These are phyloP conservation scores for Anoplopoma fimbria DNA, from an alignment of 2,113 vertebrate species.

Conservation along the genomic window DNA sequence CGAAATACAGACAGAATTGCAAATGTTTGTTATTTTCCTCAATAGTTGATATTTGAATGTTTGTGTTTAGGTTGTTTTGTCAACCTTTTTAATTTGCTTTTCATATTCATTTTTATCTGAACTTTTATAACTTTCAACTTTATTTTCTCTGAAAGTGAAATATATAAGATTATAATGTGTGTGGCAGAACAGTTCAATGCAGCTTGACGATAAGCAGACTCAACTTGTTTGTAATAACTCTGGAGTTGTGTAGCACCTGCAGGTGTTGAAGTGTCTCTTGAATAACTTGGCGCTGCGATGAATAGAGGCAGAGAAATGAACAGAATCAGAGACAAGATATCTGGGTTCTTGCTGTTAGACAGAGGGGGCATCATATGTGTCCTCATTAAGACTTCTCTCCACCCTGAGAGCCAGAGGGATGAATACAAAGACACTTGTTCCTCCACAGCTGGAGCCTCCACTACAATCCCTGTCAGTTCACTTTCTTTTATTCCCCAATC, in stretches of 20 bases:
- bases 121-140: too few relatives aligned
- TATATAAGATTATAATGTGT: too few relatives aligned
- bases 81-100: too few relatives aligned
- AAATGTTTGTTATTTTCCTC: too few relatives aligned
- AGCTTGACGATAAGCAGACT: not conserved
- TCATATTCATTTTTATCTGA: too few relatives aligned
- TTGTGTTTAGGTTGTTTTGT: too few relatives aligned
- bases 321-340: not conserved
- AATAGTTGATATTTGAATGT: too few relatives aligned
- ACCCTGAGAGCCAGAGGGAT: constrained; percentile 8
- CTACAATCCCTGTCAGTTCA: not conserved
- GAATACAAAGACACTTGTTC: constrained; percentile 14
- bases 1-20: too few relatives aligned
- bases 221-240: not conserved
- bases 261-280: constrained; percentile 12
- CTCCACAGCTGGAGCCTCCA: constrained; percentile 27
- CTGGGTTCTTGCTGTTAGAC: not conserved
- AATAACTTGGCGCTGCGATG: not conserved
- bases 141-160: too few relatives aligned
- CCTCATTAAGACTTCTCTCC: constrained; percentile 4
- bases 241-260: not conserved
- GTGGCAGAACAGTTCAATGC: not conserved
- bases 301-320: not conserved
- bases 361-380: not conserved
- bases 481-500: not conserved